Conservation (phyloP, 23 tunicate genomes). For the Clavelina lepadiformis region DNA sequence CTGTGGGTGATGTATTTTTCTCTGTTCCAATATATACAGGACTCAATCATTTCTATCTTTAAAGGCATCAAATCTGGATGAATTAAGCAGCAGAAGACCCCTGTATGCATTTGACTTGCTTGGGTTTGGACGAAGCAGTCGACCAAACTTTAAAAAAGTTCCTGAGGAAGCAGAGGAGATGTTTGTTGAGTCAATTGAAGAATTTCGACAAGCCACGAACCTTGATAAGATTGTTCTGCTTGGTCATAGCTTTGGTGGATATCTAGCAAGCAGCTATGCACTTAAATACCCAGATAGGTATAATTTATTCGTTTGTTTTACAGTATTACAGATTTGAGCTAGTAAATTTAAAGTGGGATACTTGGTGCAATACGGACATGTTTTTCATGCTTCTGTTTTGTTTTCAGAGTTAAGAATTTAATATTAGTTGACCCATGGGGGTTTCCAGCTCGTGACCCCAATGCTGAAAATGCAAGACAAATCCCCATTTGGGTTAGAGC, state of each 20-base stretch:
- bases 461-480: slow-evolving; percentile 33
- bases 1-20: too few species aligned
- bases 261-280: slow-evolving; percentile 88
- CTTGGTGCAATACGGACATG: too few species aligned
- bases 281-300: slow-evolving; percentile 78
- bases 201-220: slow-evolving; percentile 58
- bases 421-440: slow-evolving; percentile 96
- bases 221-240: slow-evolving; percentile 74
- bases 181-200: slow-evolving; percentile 86
- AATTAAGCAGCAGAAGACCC: slow-evolving; percentile 53
- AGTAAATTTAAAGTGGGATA: too few species aligned
- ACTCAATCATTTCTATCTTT: not conserved
- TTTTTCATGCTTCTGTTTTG: not conserved
- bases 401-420: slow-evolving; percentile 58
- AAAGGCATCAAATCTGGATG: slow-evolving; percentile 63
- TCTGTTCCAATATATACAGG: too few species aligned
- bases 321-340: too few species aligned
- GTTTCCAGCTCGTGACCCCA: slow-evolving; percentile 65
- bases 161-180: slow-evolving; percentile 58
- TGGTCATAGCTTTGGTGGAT: slow-evolving; percentile 96
- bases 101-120: slow-evolving; percentile 84
- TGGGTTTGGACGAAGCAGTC: slow-evolving; percentile 88
- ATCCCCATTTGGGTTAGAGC: slow-evolving; percentile 79
- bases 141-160: slow-evolving; percentile 54
- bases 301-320: too few species aligned